Conservation (phyloP, 2,888 invertebrate genomes). For the Altica lythri region DNA sequence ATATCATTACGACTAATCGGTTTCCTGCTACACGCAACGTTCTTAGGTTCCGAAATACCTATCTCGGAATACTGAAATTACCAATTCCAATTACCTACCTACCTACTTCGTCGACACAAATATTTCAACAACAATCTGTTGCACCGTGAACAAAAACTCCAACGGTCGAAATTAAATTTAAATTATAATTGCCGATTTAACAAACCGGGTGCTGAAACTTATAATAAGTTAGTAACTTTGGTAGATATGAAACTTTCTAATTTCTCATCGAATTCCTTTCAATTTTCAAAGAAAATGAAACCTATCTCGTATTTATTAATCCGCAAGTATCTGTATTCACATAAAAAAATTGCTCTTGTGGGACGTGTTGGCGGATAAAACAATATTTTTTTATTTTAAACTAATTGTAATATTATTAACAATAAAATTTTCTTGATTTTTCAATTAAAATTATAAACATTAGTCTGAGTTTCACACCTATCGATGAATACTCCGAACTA, state of each 20-base stretch:
- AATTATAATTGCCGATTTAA: slow-evolving; percentile 28
- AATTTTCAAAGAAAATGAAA: background rate
- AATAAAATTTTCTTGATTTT: no score
- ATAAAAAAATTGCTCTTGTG: no score
- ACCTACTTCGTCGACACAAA: slow-evolving; percentile 12
- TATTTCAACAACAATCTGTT: slow-evolving; percentile 25
- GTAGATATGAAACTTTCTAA: slow-evolving; percentile 19
- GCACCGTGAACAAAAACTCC: slow-evolving; percentile 23
- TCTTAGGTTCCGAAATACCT: slow-evolving; percentile 8
- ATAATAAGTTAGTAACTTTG: slow-evolving; percentile 20
- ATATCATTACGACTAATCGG: background rate
- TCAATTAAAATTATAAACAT: no score
- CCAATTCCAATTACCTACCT: slow-evolving; percentile 17
- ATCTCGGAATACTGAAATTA: slow-evolving; percentile 5
- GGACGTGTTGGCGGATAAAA: no score
- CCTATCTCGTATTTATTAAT: no score
- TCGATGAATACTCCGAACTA: no score
- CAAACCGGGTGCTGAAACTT: slow-evolving; percentile 26
- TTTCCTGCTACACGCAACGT: background rate
- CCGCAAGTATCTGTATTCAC: no score
- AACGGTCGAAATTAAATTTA: slow-evolving; percentile 24
- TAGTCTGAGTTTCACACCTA: no score
- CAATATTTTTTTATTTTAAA: no score
- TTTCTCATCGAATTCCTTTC: slow-evolving; percentile 19
- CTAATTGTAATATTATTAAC: no score